A percentile compares a stretch with the other conserved stretches of the same genome.
phyloP scores from a whole-genome alignment of 2,797 vertebrate genomes.

The Artibeus lituratus region DNA sequence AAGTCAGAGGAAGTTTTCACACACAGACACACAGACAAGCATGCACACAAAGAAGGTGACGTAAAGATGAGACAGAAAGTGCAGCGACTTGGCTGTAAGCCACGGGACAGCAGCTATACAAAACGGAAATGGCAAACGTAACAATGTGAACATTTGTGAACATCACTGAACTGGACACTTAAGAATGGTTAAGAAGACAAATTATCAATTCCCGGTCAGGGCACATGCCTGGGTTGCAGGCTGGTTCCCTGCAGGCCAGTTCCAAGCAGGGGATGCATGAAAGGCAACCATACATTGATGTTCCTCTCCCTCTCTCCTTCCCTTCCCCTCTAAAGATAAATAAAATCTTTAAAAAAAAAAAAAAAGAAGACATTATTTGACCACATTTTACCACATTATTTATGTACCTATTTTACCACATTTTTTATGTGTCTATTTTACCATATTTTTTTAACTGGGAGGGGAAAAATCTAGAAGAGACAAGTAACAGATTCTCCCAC shows the following conservation, averaged over 20 bases:
- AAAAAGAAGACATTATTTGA: too few species aligned
- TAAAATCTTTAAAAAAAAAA: too few species aligned
- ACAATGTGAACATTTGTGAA: not conserved
- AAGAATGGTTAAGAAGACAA: not conserved
- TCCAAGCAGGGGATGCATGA: too few species aligned
- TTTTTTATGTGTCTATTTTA: not conserved
- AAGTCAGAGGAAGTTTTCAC: not conserved
- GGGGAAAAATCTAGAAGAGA: not conserved
- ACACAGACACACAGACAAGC: not conserved
- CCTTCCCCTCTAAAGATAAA: too few species aligned
- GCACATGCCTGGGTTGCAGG: too few species aligned
- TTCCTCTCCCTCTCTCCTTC: too few species aligned
- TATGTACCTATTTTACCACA: not conserved
- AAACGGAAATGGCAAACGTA: not conserved
- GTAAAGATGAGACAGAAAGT: not conserved
- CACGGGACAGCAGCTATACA: not conserved
- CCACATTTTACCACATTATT: too few species aligned
- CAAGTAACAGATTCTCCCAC: not conserved
- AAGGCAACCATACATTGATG: too few species aligned
- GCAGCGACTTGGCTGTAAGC: not conserved
- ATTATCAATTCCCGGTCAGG: too few species aligned
- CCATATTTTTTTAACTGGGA: not conserved
- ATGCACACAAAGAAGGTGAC: not conserved
- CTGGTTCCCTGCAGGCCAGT: too few species aligned
- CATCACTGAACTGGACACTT: not conserved